Conservation (phyloP, 1,140 invertebrate genomes). For the Trichogramma pretiosum region DNA sequence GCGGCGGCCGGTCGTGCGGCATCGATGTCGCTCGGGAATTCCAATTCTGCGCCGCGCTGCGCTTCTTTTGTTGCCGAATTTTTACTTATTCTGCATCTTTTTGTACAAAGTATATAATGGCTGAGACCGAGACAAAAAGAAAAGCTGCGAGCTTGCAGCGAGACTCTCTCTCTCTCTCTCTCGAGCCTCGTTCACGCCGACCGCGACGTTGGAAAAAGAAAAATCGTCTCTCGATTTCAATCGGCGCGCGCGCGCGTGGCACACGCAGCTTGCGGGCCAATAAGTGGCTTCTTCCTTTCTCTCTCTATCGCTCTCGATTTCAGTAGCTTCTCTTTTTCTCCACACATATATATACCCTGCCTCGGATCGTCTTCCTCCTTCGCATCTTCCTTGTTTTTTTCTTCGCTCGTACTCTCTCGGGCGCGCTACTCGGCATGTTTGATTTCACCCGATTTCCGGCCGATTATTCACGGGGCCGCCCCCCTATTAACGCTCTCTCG, state of each 20-base stretch:
- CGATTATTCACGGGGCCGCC: slow-evolving; percentile 7
- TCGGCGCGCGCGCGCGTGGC: not conserved
- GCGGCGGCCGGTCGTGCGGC: slow-evolving; percentile 15
- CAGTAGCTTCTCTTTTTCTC: slow-evolving; percentile 16
- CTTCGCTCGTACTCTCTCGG: not conserved
- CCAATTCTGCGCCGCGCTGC: slow-evolving; percentile 14
- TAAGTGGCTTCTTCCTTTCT: slow-evolving; percentile 6
- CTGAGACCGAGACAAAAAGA: too few relatives aligned
- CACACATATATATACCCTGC: slow-evolving; percentile 1
- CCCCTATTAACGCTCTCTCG: not conserved
- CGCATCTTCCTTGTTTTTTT: slow-evolving; percentile 3
- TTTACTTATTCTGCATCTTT: too few relatives aligned
- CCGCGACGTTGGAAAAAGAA: not conserved
- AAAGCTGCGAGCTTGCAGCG: too few relatives aligned
- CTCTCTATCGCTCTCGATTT: too few relatives aligned
- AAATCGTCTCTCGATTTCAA: too few relatives aligned
- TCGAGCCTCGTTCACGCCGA: not conserved
- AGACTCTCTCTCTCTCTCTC: slow-evolving; percentile 1
- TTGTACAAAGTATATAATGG: too few relatives aligned
- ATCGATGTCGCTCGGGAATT: slow-evolving; percentile 31
- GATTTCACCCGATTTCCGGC: slow-evolving; percentile 11
- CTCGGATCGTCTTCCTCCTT: slow-evolving; percentile 7
- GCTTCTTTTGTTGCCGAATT: too few relatives aligned
- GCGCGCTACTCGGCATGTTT: slow-evolving; percentile 2
- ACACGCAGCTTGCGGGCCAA: not conserved